Evolutionary conservation across 2,113 vertebrate species (phyloP), one percentile per base, ranked within the genome.

Genomic region (Chloropsis cyanopogon): DNA sequence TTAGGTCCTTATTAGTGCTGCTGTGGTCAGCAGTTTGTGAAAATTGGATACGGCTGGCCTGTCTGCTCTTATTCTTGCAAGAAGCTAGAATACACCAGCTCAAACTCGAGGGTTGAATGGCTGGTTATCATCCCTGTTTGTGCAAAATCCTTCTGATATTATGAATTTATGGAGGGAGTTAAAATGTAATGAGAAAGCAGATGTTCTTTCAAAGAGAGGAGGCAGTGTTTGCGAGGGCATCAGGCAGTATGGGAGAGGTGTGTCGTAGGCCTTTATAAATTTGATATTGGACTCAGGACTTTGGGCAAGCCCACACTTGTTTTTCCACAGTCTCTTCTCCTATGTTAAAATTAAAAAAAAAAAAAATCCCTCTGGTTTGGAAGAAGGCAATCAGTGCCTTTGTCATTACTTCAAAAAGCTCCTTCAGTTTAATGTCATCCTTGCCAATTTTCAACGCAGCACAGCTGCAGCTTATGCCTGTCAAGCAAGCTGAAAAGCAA

Each of bases 391-490:
- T 96, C 97, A 97, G 87, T 95, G 95, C 94, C 86, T 98, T 98
- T 98, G 97, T 97, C 89, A 88, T 90, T 84, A 95, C 89, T 98
- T 96, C 44, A 93, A 86, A 91, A 95, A 97, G 96, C 91, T 96
- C 57, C 93, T 90, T 94, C 96, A 96, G 76, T 96, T 95, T 92
- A 88, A 87, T 95, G 95, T 97, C 82, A 96, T 93, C 88, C 84
- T 61, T 97, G 96, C 94, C 95, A 94, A 82, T 97, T 97, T 97
- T 95, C 90, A 92, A 23, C 92, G 93, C 82, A 97, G 94, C 97
- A 95, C 97, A 97, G 97, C 97, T 98, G 97, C 96, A 97, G 96
- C 94, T 97, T 94, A 65, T 93, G 93, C 78, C 86, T 93, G 95
- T 92, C 77, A 72, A 94, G 76, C 86, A 75, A 92, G 63, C 80